phyloP scores from a whole-genome alignment of 2,888 invertebrate genomes.

The Drosophila macrothrix region DNA sequence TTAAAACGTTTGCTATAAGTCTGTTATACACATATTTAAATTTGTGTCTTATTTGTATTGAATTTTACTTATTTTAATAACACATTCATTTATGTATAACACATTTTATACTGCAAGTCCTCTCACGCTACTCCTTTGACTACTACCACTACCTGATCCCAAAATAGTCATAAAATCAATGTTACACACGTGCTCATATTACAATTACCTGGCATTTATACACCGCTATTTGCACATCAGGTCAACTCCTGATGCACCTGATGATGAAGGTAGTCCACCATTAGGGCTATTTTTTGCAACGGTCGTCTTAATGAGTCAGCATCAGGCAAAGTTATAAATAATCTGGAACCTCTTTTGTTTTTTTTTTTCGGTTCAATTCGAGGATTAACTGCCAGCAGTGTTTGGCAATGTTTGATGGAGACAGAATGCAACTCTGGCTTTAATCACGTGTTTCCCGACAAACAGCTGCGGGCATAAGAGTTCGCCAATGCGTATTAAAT shows the following conservation, averaged over 20 bases:
- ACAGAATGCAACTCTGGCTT: not conserved
- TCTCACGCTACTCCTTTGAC: conserved; percentile 12
- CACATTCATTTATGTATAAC: not conserved
- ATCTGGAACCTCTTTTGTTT: too few relatives aligned
- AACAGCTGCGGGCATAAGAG: not conserved
- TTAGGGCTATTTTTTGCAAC: not conserved
- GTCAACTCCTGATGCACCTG: conserved; percentile 41
- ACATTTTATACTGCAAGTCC: not conserved
- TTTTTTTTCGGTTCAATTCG: too few relatives aligned
- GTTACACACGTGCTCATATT: conserved; percentile 27
- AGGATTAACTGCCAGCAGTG: not conserved
- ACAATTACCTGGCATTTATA: conserved; percentile 14
- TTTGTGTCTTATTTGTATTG: not conserved
- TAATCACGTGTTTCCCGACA: not conserved
- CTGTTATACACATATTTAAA: not conserved
- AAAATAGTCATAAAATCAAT: conserved; percentile 19
- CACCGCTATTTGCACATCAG: conserved; percentile 4
- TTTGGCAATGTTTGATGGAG: conserved; percentile 4
- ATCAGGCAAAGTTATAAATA: not conserved
- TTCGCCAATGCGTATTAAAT: conserved; percentile 7
- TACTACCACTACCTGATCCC: conserved; percentile 18
- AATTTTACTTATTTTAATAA: too few relatives aligned
- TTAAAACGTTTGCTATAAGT: not conserved
- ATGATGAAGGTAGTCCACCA: conserved; percentile 2
- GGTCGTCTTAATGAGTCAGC: not conserved